phyloP scores from a whole-genome alignment of 1,140 invertebrate species.

The Drosophila tani region DNA sequence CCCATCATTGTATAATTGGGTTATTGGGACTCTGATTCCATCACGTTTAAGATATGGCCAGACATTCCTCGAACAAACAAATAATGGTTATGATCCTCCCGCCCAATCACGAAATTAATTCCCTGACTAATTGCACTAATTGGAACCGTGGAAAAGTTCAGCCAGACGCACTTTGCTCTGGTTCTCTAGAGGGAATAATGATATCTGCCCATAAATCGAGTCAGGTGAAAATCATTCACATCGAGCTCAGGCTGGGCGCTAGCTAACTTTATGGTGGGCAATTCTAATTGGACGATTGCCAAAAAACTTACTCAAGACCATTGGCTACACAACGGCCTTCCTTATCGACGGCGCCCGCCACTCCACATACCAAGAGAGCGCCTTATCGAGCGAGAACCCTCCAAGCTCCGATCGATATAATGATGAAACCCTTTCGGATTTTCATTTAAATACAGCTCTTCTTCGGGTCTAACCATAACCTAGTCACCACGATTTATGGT shows the following conservation, averaged over 20 bases:
- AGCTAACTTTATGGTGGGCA: constrained; percentile 42
- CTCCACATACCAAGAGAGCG: constrained; percentile 34
- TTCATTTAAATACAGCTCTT: constrained; percentile 8
- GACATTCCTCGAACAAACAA: constrained; percentile 36
- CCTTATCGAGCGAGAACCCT: constrained; percentile 23
- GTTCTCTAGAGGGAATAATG: neutral
- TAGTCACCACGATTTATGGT: constrained; percentile 32
- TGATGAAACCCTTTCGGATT: constrained; percentile 36
- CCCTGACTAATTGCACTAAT: constrained; percentile 37
- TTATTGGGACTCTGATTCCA: constrained; percentile 32
- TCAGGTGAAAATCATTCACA: constrained; percentile 45
- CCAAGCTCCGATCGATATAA: constrained; percentile 1
- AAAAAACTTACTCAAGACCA: constrained; percentile 44
- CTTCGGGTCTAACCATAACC: constrained; percentile 30
- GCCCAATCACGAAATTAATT: constrained; percentile 15
- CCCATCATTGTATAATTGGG: constrained; percentile 1
- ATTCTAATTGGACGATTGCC: constrained; percentile 58
- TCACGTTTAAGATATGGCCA: constrained; percentile 43
- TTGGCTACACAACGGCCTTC: constrained; percentile 28
- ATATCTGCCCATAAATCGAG: constrained; percentile 32
- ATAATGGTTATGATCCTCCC: neutral
- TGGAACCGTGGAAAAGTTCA: constrained; percentile 38
- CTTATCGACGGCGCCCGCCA: constrained; percentile 56
- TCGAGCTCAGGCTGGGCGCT: constrained; percentile 23
- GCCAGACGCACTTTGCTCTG: constrained; percentile 30